phyloP scores from a whole-genome alignment of 2,797 vertebrate species.

The Melanotaenia parkinsoni region DNA sequence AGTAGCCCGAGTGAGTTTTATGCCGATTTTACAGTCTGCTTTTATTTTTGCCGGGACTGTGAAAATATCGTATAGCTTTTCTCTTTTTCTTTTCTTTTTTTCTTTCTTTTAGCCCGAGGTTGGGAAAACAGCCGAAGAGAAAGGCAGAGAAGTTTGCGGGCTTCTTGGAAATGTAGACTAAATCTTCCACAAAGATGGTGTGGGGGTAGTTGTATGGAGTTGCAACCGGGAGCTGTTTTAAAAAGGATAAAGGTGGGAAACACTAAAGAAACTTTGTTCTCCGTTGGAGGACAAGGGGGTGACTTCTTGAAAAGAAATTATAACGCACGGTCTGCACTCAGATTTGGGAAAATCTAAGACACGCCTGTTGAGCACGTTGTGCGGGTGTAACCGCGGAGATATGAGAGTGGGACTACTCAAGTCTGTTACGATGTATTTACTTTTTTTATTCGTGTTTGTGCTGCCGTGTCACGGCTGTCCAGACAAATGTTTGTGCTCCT shows the following conservation, averaged over 20 bases:
- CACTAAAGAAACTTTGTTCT: conserved; percentile 56
- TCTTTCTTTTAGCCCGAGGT: neutral
- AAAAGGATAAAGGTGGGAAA: conserved; percentile 43
- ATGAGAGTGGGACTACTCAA: conserved; percentile 43
- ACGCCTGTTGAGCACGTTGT: conserved; percentile 55
- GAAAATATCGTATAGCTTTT: neutral
- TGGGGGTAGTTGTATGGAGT: conserved; percentile 62
- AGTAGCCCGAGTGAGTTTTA: conserved; percentile 7
- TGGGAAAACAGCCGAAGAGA: conserved; percentile 11
- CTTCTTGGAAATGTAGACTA: conserved; percentile 59
- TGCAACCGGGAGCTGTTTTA: conserved; percentile 42
- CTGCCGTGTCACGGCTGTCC: conserved; percentile 82
- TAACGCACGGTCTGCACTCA: conserved; percentile 41
- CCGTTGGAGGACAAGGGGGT: conserved; percentile 26
- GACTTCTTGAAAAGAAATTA: conserved; percentile 20
- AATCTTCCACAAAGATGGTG: conserved; percentile 41
- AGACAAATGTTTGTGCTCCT: conserved; percentile 84
- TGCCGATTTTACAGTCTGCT: neutral
- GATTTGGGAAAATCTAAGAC: conserved; percentile 57
- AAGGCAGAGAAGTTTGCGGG: conserved; percentile 48
- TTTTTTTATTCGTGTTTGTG: conserved; percentile 59
- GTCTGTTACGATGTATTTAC: conserved; percentile 52
- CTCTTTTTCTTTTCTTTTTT: too few species aligned
- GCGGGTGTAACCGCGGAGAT: conserved; percentile 38
- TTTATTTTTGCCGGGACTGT: neutral